Percentiles rank a stretch among this genome's conserved stretches.
Conservation (phyloP, 2,888 invertebrate species). For the Drosophila infuscata region DNA sequence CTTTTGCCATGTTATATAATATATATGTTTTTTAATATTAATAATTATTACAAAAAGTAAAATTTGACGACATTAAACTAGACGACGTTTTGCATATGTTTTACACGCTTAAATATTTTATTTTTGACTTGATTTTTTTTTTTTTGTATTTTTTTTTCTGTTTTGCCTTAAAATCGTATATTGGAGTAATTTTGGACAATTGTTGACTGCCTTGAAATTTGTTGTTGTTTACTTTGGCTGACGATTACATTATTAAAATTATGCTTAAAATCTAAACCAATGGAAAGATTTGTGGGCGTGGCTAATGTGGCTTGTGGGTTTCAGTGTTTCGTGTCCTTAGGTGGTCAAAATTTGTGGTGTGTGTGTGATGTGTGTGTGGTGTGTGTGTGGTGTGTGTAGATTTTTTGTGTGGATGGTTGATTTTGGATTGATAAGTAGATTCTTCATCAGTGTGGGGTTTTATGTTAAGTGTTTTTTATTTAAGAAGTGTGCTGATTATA, state of each 20-base stretch:
- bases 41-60: conserved; percentile 83
- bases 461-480: conserved; percentile 39
- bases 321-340: conserved; percentile 46
- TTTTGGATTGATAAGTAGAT: conserved; percentile 30
- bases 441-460: conserved; percentile 23
- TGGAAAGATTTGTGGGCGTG: conserved; percentile 65
- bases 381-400: conserved; percentile 10
- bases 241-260: conserved; percentile 77
- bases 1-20: conserved; percentile 69
- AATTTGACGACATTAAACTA: conserved; percentile 84
- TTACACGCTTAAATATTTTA: conserved; percentile 73
- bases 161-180: conserved; percentile 69
- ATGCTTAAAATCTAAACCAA: conserved; percentile 84
- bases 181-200: conserved; percentile 74
- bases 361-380: conserved; percentile 23
- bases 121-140: conserved; percentile 61
- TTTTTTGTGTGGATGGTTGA: conserved; percentile 17
- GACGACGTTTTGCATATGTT: conserved; percentile 80
- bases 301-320: conserved; percentile 37
- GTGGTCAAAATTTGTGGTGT: conserved; percentile 53
- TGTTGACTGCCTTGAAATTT: conserved; percentile 62
- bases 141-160: conserved; percentile 17
- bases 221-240: conserved; percentile 65
- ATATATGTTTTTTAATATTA: conserved; percentile 75
- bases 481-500: conserved; percentile 66